A percentile compares a stretch with the other conserved stretches of the same genome.
Evolutionary conservation across 2,113 vertebrate species (phyloP).

Genomic region (Limnothrissa miodon): DNA sequence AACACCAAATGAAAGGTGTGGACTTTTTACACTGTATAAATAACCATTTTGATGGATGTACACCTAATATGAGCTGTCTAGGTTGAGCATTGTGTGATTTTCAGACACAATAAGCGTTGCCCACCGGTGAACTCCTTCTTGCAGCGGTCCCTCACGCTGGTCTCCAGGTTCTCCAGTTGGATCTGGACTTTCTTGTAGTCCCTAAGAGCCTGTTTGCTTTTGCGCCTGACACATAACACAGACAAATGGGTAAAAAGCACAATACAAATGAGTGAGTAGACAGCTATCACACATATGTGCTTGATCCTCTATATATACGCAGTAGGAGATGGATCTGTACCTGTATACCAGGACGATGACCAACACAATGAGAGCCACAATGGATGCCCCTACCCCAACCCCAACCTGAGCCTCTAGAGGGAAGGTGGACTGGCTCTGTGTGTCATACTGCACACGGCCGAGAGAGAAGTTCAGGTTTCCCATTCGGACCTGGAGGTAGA

Average conservation of each 20-base stretch:
- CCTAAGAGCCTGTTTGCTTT: conserved; percentile 93
- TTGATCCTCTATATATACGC: neutral
- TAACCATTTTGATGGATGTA: neutral
- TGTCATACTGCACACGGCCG: conserved; percentile 89
- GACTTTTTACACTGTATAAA: neutral
- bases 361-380: conserved; percentile 89
- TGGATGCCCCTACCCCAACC: conserved; percentile 86
- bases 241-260: neutral
- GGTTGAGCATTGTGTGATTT: neutral
- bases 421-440: conserved; percentile 83
- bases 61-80: neutral
- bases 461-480: conserved; percentile 89
- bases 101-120: neutral
- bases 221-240: conserved; percentile 75
- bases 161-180: conserved; percentile 96
- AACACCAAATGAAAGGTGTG: too few relatives aligned
- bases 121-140: conserved; percentile 97
- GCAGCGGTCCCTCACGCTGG: conserved; percentile 93
- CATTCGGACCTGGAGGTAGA: conserved; percentile 82
- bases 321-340: conserved; percentile 55
- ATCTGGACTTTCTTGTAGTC: conserved; percentile 99
- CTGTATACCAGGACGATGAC: conserved; percentile 95
- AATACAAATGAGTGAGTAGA: neutral
- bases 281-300: neutral
- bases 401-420: conserved; percentile 92